Conservation (phyloP, 2,888 invertebrate genomes). For the Schizotus pectinicornis region DNA sequence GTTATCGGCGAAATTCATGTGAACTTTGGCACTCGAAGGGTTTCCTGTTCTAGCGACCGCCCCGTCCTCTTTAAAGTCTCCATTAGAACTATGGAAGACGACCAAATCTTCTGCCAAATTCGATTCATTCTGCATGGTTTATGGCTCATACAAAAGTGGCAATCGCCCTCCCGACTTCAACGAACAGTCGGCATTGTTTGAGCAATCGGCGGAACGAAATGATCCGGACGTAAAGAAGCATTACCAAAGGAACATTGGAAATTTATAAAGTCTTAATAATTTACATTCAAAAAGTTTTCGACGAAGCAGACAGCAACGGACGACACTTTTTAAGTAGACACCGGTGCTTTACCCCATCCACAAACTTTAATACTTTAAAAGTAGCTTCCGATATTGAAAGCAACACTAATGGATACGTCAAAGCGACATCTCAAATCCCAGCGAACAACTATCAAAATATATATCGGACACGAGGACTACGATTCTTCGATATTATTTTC, state of each 20-base stretch:
- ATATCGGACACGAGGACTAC: too few species aligned
- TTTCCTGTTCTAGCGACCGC: slow-evolving; percentile 37
- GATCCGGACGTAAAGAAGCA: slow-evolving; percentile 31
- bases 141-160: slow-evolving; percentile 38
- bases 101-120: slow-evolving; percentile 40
- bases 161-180: slow-evolving; percentile 17
- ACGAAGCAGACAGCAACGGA: slow-evolving; percentile 15
- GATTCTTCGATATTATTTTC: too few species aligned
- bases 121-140: slow-evolving; percentile 36
- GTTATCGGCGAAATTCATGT: slow-evolving; percentile 42
- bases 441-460: too few species aligned
- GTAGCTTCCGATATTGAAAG: not conserved
- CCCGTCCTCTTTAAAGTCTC: slow-evolving; percentile 31
- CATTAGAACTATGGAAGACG: slow-evolving; percentile 34
- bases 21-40: slow-evolving; percentile 42
- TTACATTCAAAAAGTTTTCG: slow-evolving; percentile 38
- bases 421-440: too few species aligned
- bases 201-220: slow-evolving; percentile 33
- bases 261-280: slow-evolving; percentile 39
- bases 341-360: not conserved
- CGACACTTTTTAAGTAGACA: slow-evolving; percentile 12
- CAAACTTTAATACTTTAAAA: slow-evolving; percentile 8
- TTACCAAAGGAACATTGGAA: slow-evolving; percentile 26
- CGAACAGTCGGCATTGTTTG: slow-evolving; percentile 31
- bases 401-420: too few species aligned